These are phyloP conservation scores for Macrosiphum euphorbiae DNA, from an alignment of 2,888 invertebrate genomes.

Conservation along the genomic window DNA sequence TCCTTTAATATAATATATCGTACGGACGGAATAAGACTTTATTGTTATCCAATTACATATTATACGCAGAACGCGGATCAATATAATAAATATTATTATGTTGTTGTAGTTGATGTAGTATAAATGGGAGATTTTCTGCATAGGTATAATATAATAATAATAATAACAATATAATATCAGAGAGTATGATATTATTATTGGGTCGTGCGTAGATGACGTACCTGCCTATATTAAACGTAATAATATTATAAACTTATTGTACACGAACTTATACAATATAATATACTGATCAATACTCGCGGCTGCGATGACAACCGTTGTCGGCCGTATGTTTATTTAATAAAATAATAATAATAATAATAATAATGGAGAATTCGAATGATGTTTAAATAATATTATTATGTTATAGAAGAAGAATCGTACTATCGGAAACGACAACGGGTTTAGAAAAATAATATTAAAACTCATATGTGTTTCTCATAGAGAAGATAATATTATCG, in stretches of 20 bases:
- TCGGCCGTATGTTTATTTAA: background rate
- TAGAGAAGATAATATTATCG: no score
- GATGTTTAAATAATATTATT: background rate
- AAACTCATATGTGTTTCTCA: background rate
- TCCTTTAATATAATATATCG: background rate
- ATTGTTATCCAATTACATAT: background rate
- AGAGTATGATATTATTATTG: background rate
- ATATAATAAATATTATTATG: background rate
- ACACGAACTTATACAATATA: background rate
- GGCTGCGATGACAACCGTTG: slow-evolving; percentile 2
- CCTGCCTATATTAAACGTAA: background rate
- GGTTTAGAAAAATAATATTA: background rate
- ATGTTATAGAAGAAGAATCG: background rate
- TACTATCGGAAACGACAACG: background rate
- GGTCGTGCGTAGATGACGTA: background rate
- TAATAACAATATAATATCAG: background rate
- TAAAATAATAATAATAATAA: background rate
- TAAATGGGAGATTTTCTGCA: background rate
- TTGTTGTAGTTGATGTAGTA: background rate
- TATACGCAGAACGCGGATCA: background rate
- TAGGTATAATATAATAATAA: background rate
- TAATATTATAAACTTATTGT: background rate
- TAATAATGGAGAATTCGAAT: background rate
- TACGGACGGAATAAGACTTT: background rate
- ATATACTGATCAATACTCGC: background rate